phyloP scores from a whole-genome alignment of 2,797 vertebrate species.

The Monodelphis domestica region DNA sequence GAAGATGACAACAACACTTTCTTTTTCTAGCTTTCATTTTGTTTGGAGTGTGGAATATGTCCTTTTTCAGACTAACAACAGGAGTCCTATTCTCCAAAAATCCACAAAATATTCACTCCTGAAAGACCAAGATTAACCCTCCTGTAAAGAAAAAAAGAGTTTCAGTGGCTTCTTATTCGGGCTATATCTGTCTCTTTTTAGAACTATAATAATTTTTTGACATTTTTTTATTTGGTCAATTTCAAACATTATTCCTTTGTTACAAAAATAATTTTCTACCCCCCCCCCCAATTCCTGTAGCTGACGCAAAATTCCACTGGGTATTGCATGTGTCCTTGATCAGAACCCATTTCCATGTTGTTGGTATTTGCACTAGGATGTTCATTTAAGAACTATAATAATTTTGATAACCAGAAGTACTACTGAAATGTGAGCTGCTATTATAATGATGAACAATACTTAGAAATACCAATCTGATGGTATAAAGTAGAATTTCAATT shows the following conservation, averaged over 20 bases:
- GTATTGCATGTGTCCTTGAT: no score
- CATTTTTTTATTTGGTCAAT: no score
- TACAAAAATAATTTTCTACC: no score
- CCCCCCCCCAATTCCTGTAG: no score
- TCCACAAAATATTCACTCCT: slow-evolving; percentile 97
- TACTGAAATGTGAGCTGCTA: neutral
- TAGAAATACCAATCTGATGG: neutral
- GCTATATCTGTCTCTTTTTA: neutral
- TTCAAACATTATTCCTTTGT: no score
- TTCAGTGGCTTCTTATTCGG: slow-evolving; percentile 44
- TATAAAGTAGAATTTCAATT: neutral
- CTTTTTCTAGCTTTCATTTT: neutral
- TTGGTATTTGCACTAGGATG: no score
- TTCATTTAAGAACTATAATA: no score
- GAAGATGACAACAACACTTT: slow-evolving; percentile 16
- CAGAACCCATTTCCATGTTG: no score
- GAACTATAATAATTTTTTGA: slow-evolving; percentile 38
- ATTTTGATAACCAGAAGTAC: neutral
- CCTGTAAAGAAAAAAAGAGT: slow-evolving; percentile 82
- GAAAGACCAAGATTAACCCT: slow-evolving; percentile 96
- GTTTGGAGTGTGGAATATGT: slow-evolving; percentile 10
- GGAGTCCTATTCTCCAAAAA: slow-evolving; percentile 90
- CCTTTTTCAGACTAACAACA: slow-evolving; percentile 30
- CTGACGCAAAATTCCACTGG: no score
- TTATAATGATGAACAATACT: neutral